Evolutionary conservation across 2,797 vertebrate genomes (phyloP).

Genomic region (Falco concolor): DNA sequence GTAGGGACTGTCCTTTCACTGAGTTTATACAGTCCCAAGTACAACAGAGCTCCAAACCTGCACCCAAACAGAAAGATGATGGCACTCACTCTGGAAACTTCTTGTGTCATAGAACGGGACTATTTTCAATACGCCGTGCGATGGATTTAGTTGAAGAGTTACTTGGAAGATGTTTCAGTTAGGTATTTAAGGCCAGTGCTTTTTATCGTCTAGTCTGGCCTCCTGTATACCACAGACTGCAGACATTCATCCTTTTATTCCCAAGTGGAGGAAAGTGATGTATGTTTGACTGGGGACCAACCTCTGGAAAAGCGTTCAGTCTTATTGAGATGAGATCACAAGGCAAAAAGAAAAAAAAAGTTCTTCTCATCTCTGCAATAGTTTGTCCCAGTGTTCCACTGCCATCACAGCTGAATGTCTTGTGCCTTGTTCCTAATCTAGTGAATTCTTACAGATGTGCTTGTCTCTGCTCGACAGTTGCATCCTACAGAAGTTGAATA

Average conservation of each 20-base stretch:
- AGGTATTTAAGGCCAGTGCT: background rate
- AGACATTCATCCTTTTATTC: background rate
- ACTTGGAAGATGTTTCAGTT: background rate
- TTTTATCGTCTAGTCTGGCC: background rate
- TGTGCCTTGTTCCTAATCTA: background rate
- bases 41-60: background rate
- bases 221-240: background rate
- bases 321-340: background rate
- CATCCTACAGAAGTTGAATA: background rate
- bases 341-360: background rate
- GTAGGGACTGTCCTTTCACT: background rate
- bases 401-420: background rate
- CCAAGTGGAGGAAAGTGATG: background rate
- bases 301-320: background rate
- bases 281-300: background rate
- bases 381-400: background rate
- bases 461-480: background rate
- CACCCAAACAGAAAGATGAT: background rate
- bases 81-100: background rate
- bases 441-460: background rate
- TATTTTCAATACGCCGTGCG: background rate
- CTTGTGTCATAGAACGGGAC: accelerated
- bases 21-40: background rate
- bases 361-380: background rate
- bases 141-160: background rate